phyloP scores from a whole-genome alignment of 2,113 vertebrate genomes.

The Oreochromis spilurus region DNA sequence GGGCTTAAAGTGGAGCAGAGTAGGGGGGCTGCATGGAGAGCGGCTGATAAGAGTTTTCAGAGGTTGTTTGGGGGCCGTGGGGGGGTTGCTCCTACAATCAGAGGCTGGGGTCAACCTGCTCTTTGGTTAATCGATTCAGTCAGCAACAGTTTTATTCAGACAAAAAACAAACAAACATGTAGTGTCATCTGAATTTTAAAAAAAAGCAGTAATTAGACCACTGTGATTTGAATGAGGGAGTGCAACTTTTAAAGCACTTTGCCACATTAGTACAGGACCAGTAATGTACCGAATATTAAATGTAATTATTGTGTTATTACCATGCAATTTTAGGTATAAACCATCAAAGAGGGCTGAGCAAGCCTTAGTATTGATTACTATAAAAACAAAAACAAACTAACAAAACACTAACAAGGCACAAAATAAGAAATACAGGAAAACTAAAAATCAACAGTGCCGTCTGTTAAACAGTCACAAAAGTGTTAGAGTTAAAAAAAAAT shows the following conservation, averaged over 20 bases:
- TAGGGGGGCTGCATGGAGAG: background rate
- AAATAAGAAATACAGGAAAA: background rate
- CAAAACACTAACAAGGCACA: background rate
- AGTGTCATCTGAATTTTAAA: background rate
- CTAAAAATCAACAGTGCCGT: background rate
- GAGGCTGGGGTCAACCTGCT: conserved; percentile 11
- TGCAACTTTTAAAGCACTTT: background rate
- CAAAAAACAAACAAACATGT: background rate
- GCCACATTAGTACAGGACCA: background rate
- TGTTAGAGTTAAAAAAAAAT: background rate
- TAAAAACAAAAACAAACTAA: background rate
- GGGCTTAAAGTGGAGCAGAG: conserved; percentile 36
- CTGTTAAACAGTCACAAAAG: background rate
- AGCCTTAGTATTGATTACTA: background rate
- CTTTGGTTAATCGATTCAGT: conserved; percentile 20
- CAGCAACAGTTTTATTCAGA: background rate
- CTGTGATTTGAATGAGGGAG: background rate
- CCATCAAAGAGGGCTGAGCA: background rate
- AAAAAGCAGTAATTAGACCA: background rate
- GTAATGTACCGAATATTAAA: background rate
- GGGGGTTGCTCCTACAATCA: background rate
- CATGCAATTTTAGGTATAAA: background rate
- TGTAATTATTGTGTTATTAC: background rate
- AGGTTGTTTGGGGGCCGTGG: background rate
- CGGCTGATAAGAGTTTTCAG: conserved; percentile 20